phyloP scores from a whole-genome alignment of 2,113 vertebrate species.

The Oreochromis spilurus region DNA sequence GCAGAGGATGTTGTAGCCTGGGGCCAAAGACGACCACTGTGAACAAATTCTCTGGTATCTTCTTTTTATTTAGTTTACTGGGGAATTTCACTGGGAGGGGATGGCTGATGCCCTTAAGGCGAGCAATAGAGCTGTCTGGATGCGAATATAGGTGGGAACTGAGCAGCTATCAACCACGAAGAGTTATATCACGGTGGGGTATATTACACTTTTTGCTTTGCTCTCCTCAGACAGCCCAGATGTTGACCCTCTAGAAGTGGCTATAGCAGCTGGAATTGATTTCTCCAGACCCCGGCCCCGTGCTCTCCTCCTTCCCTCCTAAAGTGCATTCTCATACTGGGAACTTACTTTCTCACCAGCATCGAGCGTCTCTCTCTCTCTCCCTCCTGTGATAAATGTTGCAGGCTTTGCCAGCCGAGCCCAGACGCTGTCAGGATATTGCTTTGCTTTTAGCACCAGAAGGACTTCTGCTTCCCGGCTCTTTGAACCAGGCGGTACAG shows the following conservation, averaged over 20 bases:
- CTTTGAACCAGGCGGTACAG: conserved; percentile 36
- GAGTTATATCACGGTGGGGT: background rate
- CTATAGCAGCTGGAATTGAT: conserved; percentile 50
- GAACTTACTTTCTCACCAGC: conserved; percentile 30
- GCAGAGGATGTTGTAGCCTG: conserved; percentile 25
- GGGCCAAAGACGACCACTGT: conserved; percentile 18
- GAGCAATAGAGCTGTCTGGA: background rate
- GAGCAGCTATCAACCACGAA: background rate
- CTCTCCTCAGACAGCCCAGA: background rate
- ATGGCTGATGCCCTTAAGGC: conserved; percentile 23
- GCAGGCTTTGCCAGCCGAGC: conserved; percentile 50
- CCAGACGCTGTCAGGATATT: conserved; percentile 68
- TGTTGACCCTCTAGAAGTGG: conserved; percentile 12
- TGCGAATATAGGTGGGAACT: background rate
- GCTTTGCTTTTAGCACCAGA: conserved; percentile 63
- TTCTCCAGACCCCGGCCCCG: background rate
- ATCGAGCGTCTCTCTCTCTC: conserved; percentile 10
- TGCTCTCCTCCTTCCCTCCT: background rate
- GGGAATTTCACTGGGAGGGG: conserved; percentile 31
- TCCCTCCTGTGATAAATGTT: conserved; percentile 65
- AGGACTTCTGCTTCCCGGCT: conserved; percentile 54
- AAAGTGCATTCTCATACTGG: conserved; percentile 22
- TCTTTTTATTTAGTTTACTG: conserved; percentile 37
- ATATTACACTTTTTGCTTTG: background rate
- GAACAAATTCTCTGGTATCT: conserved; percentile 39